Conservation (phyloP, 1,140 invertebrate genomes). For the Alviniconcha marisindica region DNA sequence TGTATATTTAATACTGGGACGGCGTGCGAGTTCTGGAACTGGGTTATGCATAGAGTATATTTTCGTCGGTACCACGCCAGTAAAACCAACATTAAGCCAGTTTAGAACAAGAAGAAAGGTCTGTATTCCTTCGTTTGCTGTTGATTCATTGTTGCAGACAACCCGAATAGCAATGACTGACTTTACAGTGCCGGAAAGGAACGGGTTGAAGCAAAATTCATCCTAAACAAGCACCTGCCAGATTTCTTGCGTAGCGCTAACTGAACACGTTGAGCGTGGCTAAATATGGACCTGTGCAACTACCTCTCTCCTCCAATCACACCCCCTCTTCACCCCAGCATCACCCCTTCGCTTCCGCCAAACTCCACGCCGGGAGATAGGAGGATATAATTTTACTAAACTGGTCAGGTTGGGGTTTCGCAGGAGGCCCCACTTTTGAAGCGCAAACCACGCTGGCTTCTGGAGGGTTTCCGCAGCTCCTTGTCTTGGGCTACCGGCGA, state of each 20-base stretch:
- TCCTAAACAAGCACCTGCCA: neutral
- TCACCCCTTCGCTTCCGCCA: neutral
- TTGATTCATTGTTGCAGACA: too few species aligned
- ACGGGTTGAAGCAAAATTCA: too few species aligned
- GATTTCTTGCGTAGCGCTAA: constrained; percentile 26
- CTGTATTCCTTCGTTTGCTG: too few species aligned
- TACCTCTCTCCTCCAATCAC: constrained; percentile 16
- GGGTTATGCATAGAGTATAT: too few species aligned
- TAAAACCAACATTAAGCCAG: too few species aligned
- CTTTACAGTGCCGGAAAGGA: too few species aligned
- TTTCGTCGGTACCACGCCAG: too few species aligned
- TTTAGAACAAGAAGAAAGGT: too few species aligned
- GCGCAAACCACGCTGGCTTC: neutral
- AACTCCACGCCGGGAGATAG: constrained; percentile 15
- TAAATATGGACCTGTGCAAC: constrained; percentile 39
- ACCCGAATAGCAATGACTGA: too few species aligned
- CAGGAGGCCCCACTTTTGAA: constrained; percentile 17
- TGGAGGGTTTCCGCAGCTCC: neutral
- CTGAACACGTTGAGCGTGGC: neutral
- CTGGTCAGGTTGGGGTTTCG: constrained; percentile 18
- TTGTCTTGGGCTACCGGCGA: neutral
- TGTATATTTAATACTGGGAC: too few species aligned
- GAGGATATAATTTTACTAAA: constrained; percentile 33
- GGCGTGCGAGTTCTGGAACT: too few species aligned
- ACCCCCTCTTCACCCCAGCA: constrained; percentile 13